Conservation (phyloP, 64 coral and sea anemone species). For the Pocillopora verrucosa region DNA sequence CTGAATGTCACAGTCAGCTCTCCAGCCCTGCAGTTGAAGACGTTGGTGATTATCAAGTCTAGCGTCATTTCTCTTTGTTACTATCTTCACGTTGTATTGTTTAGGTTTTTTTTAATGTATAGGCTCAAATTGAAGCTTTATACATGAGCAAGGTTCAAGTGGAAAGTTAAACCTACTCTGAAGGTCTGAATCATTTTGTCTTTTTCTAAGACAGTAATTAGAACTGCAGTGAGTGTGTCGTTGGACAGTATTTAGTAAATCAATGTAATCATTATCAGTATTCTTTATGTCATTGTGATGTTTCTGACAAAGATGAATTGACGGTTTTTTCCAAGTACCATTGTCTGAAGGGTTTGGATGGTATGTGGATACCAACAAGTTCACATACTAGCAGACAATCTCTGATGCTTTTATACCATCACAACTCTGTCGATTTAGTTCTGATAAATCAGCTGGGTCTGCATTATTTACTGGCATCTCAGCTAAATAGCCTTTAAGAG, state of each 20-base stretch:
- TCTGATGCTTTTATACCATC: slow-evolving; percentile 1
- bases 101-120: no score
- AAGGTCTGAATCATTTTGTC: slow-evolving; percentile 1
- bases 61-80: no score
- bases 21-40: no score
- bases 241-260: slow-evolving; percentile 41
- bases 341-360: not conserved
- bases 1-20: no score
- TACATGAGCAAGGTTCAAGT: no score
- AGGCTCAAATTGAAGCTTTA: no score
- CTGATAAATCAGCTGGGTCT: not conserved
- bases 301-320: not conserved
- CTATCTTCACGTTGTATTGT: no score
- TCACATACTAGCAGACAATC: not conserved
- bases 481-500: not conserved
- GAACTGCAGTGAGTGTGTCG: slow-evolving; percentile 26
- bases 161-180: no score
- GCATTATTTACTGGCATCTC: not conserved
- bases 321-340: not conserved
- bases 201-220: not conserved
- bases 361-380: not conserved
- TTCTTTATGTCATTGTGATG: slow-evolving; percentile 1
- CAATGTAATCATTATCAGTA: slow-evolving; percentile 4
- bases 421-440: not conserved
- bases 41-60: no score